A percentile compares a stretch with the other conserved stretches of the same genome.
phyloP scores from a whole-genome alignment of 2,888 invertebrate genomes.

The Onthophagus sagittarius region DNA sequence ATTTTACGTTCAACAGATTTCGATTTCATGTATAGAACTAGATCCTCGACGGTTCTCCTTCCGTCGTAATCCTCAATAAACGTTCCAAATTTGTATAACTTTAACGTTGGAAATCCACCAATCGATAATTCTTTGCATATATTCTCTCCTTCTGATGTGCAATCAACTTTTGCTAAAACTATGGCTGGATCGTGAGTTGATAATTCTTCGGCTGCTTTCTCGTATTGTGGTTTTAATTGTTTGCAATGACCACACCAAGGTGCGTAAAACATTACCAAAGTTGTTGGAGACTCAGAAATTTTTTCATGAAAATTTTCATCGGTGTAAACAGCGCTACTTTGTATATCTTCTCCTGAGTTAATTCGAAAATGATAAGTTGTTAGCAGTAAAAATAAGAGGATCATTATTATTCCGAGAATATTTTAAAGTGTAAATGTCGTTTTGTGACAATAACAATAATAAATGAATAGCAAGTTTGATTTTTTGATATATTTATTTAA shows the following conservation, averaged over 20 bases:
- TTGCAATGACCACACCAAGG: constrained; percentile 92
- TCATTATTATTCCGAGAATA: too few relatives aligned
- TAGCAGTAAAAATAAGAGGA: too few relatives aligned
- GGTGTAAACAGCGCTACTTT: not conserved
- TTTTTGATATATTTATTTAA: too few relatives aligned
- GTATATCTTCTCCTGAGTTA: too few relatives aligned
- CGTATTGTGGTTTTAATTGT: constrained; percentile 81
- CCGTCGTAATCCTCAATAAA: constrained; percentile 83
- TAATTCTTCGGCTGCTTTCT: constrained; percentile 75
- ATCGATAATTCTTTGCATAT: constrained; percentile 80
- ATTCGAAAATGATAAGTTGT: too few relatives aligned
- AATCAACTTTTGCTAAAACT: constrained; percentile 83
- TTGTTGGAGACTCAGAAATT: constrained; percentile 8
- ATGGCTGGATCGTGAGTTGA: constrained; percentile 81
- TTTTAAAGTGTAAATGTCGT: too few relatives aligned
- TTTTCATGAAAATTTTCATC: not conserved
- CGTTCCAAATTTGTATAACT: constrained; percentile 85
- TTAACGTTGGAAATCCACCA: constrained; percentile 88
- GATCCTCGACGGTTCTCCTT: constrained; percentile 73
- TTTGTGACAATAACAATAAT: too few relatives aligned
- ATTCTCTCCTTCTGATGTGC: constrained; percentile 80
- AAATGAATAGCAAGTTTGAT: too few relatives aligned
- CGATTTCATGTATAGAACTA: constrained; percentile 71
- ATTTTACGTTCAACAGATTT: constrained; percentile 91
- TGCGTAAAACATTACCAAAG: constrained; percentile 82